These are phyloP conservation scores for Taenaris catops DNA, from an alignment of 2,888 invertebrate genomes.

Conservation along the genomic window DNA sequence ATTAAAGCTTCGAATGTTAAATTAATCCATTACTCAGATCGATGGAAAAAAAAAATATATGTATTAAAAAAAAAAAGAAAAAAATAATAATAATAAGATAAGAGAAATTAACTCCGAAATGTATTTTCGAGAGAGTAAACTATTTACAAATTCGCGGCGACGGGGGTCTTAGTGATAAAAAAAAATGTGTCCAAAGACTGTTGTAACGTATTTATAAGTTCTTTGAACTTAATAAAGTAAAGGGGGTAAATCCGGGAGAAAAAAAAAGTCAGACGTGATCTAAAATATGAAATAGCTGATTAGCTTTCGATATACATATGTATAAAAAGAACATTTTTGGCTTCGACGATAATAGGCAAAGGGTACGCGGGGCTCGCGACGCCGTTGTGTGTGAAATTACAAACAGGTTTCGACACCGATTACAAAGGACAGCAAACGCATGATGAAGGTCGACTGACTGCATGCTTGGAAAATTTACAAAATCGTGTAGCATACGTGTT, in stretches of 20 bases:
- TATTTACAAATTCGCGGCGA: slow-evolving; percentile 70
- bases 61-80: slow-evolving; percentile 46
- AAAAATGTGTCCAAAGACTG: slow-evolving; percentile 79
- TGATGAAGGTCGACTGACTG: slow-evolving; percentile 32
- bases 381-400: slow-evolving; percentile 16
- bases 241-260: slow-evolving; percentile 60
- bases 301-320: slow-evolving; percentile 33
- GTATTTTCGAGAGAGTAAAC: slow-evolving; percentile 72
- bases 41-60: slow-evolving; percentile 31
- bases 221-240: slow-evolving; percentile 60
- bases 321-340: slow-evolving; percentile 27
- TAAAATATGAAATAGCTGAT: slow-evolving; percentile 51
- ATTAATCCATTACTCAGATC: too few species aligned
- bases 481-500: slow-evolving; percentile 20
- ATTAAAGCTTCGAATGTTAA: too few species aligned
- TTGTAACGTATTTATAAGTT: slow-evolving; percentile 73
- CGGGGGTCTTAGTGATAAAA: slow-evolving; percentile 74
- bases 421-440: slow-evolving; percentile 31
- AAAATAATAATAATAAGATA: slow-evolving; percentile 41
- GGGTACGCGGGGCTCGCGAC: slow-evolving; percentile 13
- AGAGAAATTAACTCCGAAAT: slow-evolving; percentile 61
- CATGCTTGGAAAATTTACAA: slow-evolving; percentile 26
- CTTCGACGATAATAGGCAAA: slow-evolving; percentile 29
- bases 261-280: slow-evolving; percentile 56
- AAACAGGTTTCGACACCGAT: slow-evolving; percentile 31